Evolutionary conservation across 2,888 invertebrate species (phyloP).

Genomic region (Cataglyphis cursor): DNA sequence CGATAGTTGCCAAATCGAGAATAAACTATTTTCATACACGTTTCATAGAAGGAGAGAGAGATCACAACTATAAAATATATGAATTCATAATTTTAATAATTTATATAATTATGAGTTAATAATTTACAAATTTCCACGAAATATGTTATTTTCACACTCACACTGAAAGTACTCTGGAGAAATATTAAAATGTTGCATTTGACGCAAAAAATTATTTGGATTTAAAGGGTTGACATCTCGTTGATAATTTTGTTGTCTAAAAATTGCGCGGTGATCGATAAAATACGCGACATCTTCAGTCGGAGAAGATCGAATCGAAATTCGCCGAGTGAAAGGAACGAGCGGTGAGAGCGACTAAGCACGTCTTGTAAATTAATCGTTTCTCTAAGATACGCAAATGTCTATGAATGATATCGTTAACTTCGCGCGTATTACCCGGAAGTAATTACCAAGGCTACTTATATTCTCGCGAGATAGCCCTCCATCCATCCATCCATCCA

Average conservation of each 20-base stretch:
- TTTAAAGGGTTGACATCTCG: background rate
- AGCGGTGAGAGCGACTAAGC: conserved; percentile 23
- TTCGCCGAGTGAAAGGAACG: conserved; percentile 29
- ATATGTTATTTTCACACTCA: background rate
- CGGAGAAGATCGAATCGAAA: conserved; percentile 8
- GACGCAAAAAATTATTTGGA: background rate
- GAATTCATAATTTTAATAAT: background rate
- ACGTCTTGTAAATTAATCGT: conserved; percentile 5
- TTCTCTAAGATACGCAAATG: background rate
- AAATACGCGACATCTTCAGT: background rate
- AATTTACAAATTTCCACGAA: background rate
- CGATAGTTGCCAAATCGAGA: conserved; percentile 19
- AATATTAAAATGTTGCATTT: background rate
- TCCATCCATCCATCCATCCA: conserved; percentile 7
- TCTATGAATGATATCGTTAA: background rate
- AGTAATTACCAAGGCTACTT: conserved; percentile 33
- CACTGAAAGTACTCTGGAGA: background rate
- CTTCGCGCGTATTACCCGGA: background rate
- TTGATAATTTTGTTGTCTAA: background rate
- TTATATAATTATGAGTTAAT: background rate
- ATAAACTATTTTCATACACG: background rate
- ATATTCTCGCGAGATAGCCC: background rate
- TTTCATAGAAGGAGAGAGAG: background rate
- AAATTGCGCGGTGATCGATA: background rate
- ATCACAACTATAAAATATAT: background rate